Percentiles rank a stretch among this genome's conserved stretches.
Conservation (phyloP, 2,113 vertebrate genomes). For the Chaetodon trifascialis region DNA sequence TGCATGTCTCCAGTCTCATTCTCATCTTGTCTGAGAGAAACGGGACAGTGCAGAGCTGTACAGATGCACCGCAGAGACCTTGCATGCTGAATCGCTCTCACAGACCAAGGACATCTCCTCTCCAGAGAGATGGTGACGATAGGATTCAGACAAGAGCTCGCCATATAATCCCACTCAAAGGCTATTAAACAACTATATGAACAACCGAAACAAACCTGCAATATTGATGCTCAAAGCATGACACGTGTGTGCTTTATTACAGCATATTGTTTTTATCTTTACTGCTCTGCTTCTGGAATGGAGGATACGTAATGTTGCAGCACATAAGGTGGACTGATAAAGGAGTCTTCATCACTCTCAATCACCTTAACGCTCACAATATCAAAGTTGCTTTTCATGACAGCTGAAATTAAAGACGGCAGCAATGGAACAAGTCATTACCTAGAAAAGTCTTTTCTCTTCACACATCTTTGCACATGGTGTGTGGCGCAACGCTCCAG, state of each 20-base stretch:
- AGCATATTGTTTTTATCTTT: constrained; percentile 37
- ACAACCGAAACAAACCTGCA: constrained; percentile 19
- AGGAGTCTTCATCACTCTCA: constrained; percentile 53
- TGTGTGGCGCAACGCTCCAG: neutral
- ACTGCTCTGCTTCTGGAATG: constrained; percentile 28
- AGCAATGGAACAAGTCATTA: constrained; percentile 58
- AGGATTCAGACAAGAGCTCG: constrained; percentile 20
- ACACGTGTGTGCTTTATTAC: constrained; percentile 4
- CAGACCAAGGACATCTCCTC: constrained; percentile 69
- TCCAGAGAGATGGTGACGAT: constrained; percentile 38
- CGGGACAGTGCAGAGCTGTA: constrained; percentile 53
- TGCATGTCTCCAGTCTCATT: constrained; percentile 81
- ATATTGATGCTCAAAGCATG: constrained; percentile 3
- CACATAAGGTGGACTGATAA: constrained; percentile 54
- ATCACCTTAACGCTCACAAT: constrained; percentile 44
- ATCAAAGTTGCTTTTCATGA: constrained; percentile 63
- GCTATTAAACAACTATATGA: constrained; percentile 42
- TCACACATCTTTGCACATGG: constrained; percentile 28
- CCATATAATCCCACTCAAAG: constrained; percentile 36
- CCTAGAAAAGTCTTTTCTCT: constrained; percentile 48
- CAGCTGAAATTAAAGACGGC: constrained; percentile 55
- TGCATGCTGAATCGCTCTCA: constrained; percentile 50
- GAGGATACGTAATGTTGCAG: constrained; percentile 30
- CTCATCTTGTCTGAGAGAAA: constrained; percentile 73
- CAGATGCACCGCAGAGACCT: constrained; percentile 62